Evolutionary conservation across 2,113 vertebrate genomes (phyloP), one percentile per base, ranked within the genome.

Genomic region (Meles meles): DNA sequence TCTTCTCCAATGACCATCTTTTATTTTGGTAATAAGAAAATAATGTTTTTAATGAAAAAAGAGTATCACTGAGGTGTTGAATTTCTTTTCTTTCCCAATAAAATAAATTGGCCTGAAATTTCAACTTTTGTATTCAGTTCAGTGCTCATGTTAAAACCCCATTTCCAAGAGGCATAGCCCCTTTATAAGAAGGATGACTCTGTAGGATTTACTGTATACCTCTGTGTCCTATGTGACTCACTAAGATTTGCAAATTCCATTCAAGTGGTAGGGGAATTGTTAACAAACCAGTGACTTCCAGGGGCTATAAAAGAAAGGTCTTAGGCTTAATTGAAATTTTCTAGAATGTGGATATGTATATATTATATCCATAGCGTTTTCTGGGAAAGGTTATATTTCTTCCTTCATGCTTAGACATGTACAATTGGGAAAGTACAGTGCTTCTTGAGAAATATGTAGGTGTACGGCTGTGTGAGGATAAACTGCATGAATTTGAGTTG

Each of bases 1-100:
- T 95, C 83, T 89, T 57, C 20, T 10, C n/a, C 42, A n/a, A 72
- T 83, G 76, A 44, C 23, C 10, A 92, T 67, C 23, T 93, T 85
- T 97, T 63, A 76, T 92, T 96, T 92, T 92, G 9, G 25, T 85
- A 90, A 79, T 37, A 88, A 95, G 21, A 80, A 76, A 93, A 93
- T 42, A 77, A 76, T 69, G 55, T n/a, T 89, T 93, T 94, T 92
- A 88, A 82, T 91, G 39, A 4, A 20, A 74, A 76, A 90, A 91
- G 14, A 79, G 3, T 55, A 79, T 59, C 39, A 79, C 18, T 82
- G 80, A 37, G 12, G 84, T 13, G 47, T 39, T 94, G 31, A 18
- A 71, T 88, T 93, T 93, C 55, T 96, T 95, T 92, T n/a, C 23
- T 65, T 65, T 97, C 20, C 55, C 55, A 88, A 49, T 81, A 82